phyloP scores from a whole-genome alignment of 2,797 vertebrate genomes.

The Enteromius radiatus region DNA sequence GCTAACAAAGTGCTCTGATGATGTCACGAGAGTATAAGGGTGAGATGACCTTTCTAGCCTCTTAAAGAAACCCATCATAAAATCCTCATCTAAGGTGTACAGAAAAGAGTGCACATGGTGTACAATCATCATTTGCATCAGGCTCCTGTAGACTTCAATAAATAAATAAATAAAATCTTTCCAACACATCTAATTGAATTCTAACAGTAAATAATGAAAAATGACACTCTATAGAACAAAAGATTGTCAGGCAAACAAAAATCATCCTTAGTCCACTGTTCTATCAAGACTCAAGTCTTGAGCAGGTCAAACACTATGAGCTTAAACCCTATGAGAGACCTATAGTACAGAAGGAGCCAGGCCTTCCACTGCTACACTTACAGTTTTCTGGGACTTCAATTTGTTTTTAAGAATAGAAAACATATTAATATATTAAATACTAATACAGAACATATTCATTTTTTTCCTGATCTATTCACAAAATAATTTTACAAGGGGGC shows the following conservation, averaged over 20 bases:
- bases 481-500: neutral
- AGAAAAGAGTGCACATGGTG: conserved; percentile 30
- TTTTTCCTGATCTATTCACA: neutral
- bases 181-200: neutral
- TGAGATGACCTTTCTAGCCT: conserved; percentile 9
- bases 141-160: neutral
- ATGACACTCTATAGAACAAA: neutral
- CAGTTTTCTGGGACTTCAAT: neutral
- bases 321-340: neutral
- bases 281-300: neutral
- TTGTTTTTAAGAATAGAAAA: neutral
- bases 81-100: conserved; percentile 48
- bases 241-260: neutral
- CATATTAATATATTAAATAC: neutral
- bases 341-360: neutral
- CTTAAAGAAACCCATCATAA: conserved; percentile 8
- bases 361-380: neutral
- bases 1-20: conserved; percentile 5
- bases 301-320: neutral
- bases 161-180: neutral
- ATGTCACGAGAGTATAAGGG: conserved; percentile 29
- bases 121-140: neutral
- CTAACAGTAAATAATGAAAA: neutral
- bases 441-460: neutral
- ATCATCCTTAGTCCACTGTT: neutral